phyloP scores from a whole-genome alignment of 2,888 invertebrate species.

The Tenthredo distinguenda region DNA sequence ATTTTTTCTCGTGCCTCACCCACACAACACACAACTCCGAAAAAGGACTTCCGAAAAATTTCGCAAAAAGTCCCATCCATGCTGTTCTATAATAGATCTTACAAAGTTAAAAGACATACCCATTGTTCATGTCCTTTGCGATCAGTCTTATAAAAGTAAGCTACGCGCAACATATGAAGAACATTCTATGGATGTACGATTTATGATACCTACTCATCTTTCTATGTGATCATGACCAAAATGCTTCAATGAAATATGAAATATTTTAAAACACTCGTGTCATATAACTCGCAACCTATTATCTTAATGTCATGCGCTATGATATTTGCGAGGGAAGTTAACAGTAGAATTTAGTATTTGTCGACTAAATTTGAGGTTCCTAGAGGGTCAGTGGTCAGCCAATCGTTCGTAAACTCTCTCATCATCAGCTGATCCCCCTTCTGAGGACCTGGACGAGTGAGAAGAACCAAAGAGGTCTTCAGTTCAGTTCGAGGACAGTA shows the following conservation, averaged over 20 bases:
- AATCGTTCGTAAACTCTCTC: constrained; percentile 21
- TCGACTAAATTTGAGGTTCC: background rate
- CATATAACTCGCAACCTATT: background rate
- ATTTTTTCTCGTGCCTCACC: background rate
- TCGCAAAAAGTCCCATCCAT: background rate
- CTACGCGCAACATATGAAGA: background rate
- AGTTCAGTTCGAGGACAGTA: constrained; percentile 57
- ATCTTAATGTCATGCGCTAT: background rate
- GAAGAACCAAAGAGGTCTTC: constrained; percentile 64
- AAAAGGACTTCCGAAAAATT: background rate
- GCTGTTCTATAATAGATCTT: background rate
- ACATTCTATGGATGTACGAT: background rate
- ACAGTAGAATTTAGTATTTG: background rate
- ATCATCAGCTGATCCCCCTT: constrained; percentile 23
- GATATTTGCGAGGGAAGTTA: background rate
- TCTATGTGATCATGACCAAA: background rate
- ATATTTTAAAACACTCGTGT: background rate
- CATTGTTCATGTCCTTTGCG: background rate
- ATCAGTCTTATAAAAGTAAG: background rate
- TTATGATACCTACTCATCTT: background rate
- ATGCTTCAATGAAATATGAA: background rate
- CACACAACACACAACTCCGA: background rate
- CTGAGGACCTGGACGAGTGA: constrained; percentile 18
- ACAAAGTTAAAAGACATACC: background rate
- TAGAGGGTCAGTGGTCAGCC: background rate